These are phyloP conservation scores for Thecophora atra DNA, from an alignment of 2,888 invertebrate genomes.

Conservation along the genomic window DNA sequence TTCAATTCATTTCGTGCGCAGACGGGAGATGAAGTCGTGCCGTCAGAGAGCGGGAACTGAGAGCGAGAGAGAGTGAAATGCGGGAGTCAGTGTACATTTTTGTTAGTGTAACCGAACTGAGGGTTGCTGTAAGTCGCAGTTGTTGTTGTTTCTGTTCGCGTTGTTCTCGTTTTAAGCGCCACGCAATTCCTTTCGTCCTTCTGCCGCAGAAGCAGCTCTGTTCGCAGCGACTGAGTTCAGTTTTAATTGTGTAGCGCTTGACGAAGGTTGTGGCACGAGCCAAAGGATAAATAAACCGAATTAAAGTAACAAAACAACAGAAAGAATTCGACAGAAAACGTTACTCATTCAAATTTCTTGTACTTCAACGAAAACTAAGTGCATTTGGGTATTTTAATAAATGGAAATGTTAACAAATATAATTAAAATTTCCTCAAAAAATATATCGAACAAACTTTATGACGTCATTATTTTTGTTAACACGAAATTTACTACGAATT, in stretches of 20 bases:
- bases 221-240: slow-evolving; percentile 2
- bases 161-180: slow-evolving; percentile 11
- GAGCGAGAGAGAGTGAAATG: slow-evolving; percentile 8
- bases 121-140: not conserved
- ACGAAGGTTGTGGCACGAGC: not conserved
- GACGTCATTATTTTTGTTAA: not conserved
- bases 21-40: slow-evolving; percentile 8
- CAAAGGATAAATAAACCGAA: slow-evolving; percentile 1
- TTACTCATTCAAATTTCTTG: not conserved
- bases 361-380: not conserved
- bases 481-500: too few species aligned
- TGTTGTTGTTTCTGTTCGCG: slow-evolving; percentile 2
- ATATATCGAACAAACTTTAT: not conserved
- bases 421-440: not conserved
- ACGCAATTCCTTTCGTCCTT: slow-evolving; percentile 5
- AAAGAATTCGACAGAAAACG: not conserved
- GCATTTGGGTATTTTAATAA: not conserved
- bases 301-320: not conserved
- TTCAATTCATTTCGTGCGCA: slow-evolving; percentile 4
- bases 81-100: slow-evolving; percentile 26
- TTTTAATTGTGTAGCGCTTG: slow-evolving; percentile 11
- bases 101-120: slow-evolving; percentile 28
- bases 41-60: not conserved
- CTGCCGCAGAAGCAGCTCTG: not conserved
- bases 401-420: not conserved